Base-by-base conservation (phyloP, 1,140 invertebrate species). In the Drosophila insularis region DNA sequence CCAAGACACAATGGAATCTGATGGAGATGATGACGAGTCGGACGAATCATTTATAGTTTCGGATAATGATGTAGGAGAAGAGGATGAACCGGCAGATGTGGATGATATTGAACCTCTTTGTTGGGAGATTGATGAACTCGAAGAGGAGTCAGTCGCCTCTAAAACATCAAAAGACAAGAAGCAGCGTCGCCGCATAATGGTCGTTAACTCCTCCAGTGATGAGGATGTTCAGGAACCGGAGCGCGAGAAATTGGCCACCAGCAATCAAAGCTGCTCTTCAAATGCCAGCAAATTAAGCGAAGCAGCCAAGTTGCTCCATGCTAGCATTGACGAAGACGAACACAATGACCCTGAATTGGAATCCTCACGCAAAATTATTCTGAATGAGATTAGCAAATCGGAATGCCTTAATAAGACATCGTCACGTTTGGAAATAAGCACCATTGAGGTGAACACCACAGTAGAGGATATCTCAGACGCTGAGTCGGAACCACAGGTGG, bases 1-100 rank as follows among this genome's bases (percentile, higher is more conserved):
- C 61, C 60, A 84, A n/a, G 90, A 91, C 23, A 91, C 87, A 4
- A 32, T 58, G 7, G 77, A 74, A 2, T 35, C 63, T 4, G 17
- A 21, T 1, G 62, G 65, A 13, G 71, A 78, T 7, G 67, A 71
- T 1, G 54, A 63, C 1, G 54, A 64, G 10, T 54, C 67, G 2
- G 73, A 81, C 53, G 61, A 81, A 4, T 91, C 90, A 6, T 91
- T 91, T 54, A 69, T 91, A 23, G 90, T 89, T 2, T 75, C 82
- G 2, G 84, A 89, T 46, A 58, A 71, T 31, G 80, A 76, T 23
- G 50, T 8, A 0, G 60, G 58, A 1, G 78, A 64, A 8, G n/a
- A 19, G 14, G 39, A 61, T 0, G 43, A 43, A 0, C 63, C 40
- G 5, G 23, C 23, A 27, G 23, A 27, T 14, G 54, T 46, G 7